Evolutionary conservation across 2,888 invertebrate species (phyloP), one percentile per base, ranked within the genome.

Genomic region (Beris chalybata): DNA sequence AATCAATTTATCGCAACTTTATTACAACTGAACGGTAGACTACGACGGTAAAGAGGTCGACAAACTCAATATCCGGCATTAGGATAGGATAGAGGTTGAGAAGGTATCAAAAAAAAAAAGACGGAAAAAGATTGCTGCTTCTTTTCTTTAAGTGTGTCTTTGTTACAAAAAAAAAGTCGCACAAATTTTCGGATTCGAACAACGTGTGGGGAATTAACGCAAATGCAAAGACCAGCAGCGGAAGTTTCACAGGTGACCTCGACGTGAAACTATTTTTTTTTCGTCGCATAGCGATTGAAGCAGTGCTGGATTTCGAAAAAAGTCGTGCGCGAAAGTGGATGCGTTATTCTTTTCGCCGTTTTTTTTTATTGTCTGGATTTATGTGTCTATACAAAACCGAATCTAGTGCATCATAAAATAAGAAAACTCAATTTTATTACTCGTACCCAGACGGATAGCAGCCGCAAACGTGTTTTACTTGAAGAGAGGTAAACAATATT

Each of bases 1-100:
- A 38, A 38, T 38, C 38, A 38, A 3, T 38, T 38, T 38, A 38
- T 38, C 38, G 38, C 38, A 61, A 50, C 29, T 52, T 50, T 29
- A 38, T 38, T 50, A 30, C 32, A 50, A 61, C 50, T 29, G 50
- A 22, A 52, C 38, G 38, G 29, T 50, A 45, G 13, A 38, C 13
- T 50, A 30, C 48, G 50, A 61, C 52, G 50, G 38, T 50, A 61
- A 61, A 52, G 50, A 52, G 61, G 61, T 61, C 61, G 61, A 61
- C 61, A 61, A 61, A 61, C 61, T 61, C 61, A 50, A 61, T 61
- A 61, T 61, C 61, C 61, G 61, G 61, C 43, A 61, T 61, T 52
- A 61, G 52, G 22, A 22, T 22, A 38, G 52, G 38, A 38, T 50
- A 61, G 50, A 50, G 61, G 15, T 52, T 38, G 38, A 38, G 38